Conservation (phyloP, 1,140 invertebrate species). For the Anoplophora glabripennis region DNA sequence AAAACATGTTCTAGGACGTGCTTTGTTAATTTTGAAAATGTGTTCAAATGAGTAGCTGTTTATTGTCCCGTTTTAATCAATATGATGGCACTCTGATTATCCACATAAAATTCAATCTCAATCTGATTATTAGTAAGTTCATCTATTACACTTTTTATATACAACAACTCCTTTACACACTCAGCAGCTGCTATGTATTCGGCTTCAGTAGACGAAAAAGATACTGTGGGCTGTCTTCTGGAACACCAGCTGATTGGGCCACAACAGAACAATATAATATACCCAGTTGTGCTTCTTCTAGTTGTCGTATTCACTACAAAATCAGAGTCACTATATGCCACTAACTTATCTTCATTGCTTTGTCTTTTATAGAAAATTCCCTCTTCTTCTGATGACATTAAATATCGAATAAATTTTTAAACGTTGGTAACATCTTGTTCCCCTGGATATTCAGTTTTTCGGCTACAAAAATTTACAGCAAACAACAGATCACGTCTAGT, state of each 20-base stretch:
- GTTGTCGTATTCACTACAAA: slow-evolving; percentile 39
- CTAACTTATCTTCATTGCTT: slow-evolving; percentile 3
- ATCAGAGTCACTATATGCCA: slow-evolving; percentile 45
- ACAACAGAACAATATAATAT: slow-evolving; percentile 39
- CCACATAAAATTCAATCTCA: slow-evolving; percentile 14
- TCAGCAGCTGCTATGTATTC: slow-evolving; percentile 44
- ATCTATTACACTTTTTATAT: slow-evolving; percentile 23
- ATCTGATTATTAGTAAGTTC: slow-evolving; percentile 4
- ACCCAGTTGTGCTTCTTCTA: slow-evolving; percentile 40
- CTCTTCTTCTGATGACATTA: slow-evolving; percentile 47
- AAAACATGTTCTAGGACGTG: too few species aligned
- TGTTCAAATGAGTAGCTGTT: too few species aligned
- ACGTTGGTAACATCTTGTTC: slow-evolving; percentile 41
- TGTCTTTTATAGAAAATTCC: slow-evolving; percentile 27
- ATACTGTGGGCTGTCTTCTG: slow-evolving; percentile 41
- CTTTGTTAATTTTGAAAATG: too few species aligned
- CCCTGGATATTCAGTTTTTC: slow-evolving; percentile 31
- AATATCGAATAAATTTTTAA: slow-evolving; percentile 46
- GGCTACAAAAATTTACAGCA: slow-evolving; percentile 41
- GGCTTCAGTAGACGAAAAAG: slow-evolving; percentile 47
- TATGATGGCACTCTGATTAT: slow-evolving; percentile 41
- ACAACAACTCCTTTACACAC: slow-evolving; percentile 39
- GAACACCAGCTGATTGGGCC: slow-evolving; percentile 44
- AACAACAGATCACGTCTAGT: slow-evolving; percentile 50
- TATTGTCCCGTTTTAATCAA: slow-evolving; percentile 39